Base-by-base conservation (phyloP, 2,888 invertebrate genomes). In the Megaustenia siamemsis region DNA sequence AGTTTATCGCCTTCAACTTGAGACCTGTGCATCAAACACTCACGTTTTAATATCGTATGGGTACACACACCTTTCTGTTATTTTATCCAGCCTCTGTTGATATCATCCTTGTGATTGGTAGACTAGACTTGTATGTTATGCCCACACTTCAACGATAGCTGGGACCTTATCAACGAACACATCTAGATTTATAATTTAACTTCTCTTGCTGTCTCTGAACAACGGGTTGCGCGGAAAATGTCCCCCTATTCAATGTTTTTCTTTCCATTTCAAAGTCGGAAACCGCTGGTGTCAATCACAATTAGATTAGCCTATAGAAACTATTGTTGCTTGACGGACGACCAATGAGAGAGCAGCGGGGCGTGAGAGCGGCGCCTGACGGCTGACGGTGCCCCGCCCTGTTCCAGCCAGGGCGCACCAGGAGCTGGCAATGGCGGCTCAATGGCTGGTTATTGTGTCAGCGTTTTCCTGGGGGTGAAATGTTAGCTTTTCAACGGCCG, bases 341-440 rank as follows among this genome's bases (percentile, higher is more conserved):
- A 71, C 71, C 71, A 71, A 71, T 71, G 71, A 71, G 71, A 71
- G 24, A 45, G 71, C 71, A 71, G 71, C 45, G 15, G 43, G 71
- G 71, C 71, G 71, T 71, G 71, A 15, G 71, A 71, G 45, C 71
- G 45, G 45, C 71, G 71, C 24, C n/a, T 18, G 80, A 45, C 49
- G 80, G 35, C 80, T 3, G 68, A 80, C 80, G 80, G 80, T 80
- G 80, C 80, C 24, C 80, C 80, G 80, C 80, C 80, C n/a, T 24
- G 18, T 80, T 1, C 6, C 28, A 8, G 18, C 24, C 6, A 45
- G 21, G 38, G 66, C 68, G 49, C 43, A 49, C 45, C 35, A 21
- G 49, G 68, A 68, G 49, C 2, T 21, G n/a, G 43, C 38, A 63
- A 78, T 15, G 66, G 80, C 12, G 28, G 28, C n/a, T 63, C 49